Base-by-base conservation (phyloP, 2,113 vertebrate species). In the Gambusia holbrooki region DNA sequence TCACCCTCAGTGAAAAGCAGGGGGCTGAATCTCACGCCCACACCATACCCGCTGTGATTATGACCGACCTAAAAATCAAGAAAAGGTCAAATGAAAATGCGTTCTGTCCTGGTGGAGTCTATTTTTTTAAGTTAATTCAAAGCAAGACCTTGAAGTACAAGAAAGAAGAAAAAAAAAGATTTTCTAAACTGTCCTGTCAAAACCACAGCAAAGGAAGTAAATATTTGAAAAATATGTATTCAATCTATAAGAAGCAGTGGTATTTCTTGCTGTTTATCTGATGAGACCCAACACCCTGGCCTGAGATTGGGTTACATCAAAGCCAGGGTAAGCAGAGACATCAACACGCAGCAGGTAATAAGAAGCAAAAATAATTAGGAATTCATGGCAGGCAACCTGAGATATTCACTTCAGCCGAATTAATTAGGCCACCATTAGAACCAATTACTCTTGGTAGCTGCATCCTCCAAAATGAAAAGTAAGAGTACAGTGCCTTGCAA, bases 61-160 rank as follows among this genome's bases (percentile, higher is more conserved):
- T 62, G 67, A 83, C 11, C 62, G 86, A 87, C 54, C 27, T 37
- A 14, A 77, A 84, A 71, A 84, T 80, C 77, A 89, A 84, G 87
- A 81, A 62, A 0, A 3, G 29, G 74, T 32, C 67, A 71, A 4
- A 28, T 69, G 70, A 84, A 71, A 87, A 80, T 73, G 84, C 73
- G 80, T 80, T 81, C 66, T 81, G 71, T 84, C 66, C 19, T 80
- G 82, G 73, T 69, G 66, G 78, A 88, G 84, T 79, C 76, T 1
- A 27, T 74, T 88, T 87, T 69, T 75, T 76, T 19, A n/a, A 28
- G 61, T 30, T 51, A 60, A 29, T 25, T 25, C 13, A 7, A 30
- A 48, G 40, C 33, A 13, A 61, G 19, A 54, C 22, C 51, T 63
- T 74, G 40, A 58, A 74, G 71, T 62, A 37, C 8, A 11, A 29